Evolutionary conservation across 2,888 invertebrate genomes (phyloP), one percentile per base, ranked within the genome.

Genomic region (Steinernema carpocapsae): DNA sequence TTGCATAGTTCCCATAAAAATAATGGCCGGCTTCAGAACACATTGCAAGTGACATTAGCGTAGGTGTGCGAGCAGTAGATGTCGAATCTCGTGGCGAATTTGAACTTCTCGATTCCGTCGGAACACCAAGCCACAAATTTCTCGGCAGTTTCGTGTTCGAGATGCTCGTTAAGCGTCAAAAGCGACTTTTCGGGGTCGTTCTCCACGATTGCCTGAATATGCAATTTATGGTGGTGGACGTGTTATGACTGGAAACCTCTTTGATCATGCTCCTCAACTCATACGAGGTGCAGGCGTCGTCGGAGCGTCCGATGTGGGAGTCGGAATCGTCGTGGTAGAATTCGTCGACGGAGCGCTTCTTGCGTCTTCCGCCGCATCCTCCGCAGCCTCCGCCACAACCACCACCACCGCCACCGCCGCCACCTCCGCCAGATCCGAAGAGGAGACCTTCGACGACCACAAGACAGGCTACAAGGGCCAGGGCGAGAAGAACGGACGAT

Each of bases 41-140:
- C 48, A 48, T 48, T 48, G 48, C 48, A 48, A 4, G 48, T 48
- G 48, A 48, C 48, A 14, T 48, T 48, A 4, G 48, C 48, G 48
- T 7, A n/a, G 48, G 48, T 48, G 48, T n/a, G 48, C 7, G 48
- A 17, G 19, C 48, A 48, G 48, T n/a, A 48, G 17, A 19, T 48
- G 17, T 19, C 19, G n/a, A 48, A 19, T 14, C 19, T 17, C 17
- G 48, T 48, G 48, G 48, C 48, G 19, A 48, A 48, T 19, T 48
- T 48, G 48, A 48, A 48, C 48, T 17, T n/a, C 19, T 48, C 48
- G n/a, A 48, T 14, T 19, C n/a, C 19, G 14, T 48, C 48, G n/a
- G 48, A 48, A 14, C 48, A 48, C 48, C 48, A 48, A 4, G 48
- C 48, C 3, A 48, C 48, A 14, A n/a, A 48, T 4, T 48, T 48